Percentiles rank a stretch among this genome's conserved stretches.
Evolutionary conservation across 37 sponge, comb jelly and placozoan genomes (phyloP).

Genomic region (Ianthella basta): DNA sequence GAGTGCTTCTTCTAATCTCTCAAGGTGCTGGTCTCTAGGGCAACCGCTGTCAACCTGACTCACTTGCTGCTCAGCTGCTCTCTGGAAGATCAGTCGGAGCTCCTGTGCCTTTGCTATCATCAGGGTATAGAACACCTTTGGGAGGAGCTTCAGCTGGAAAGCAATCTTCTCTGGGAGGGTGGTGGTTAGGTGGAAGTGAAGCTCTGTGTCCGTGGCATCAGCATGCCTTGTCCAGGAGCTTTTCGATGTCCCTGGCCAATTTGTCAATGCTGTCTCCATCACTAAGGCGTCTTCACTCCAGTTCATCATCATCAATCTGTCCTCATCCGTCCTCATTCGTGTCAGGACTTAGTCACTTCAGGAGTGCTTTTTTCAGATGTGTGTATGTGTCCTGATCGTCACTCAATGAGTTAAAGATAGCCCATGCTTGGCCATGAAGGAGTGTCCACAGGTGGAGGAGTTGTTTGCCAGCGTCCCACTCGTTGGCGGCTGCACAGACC

Average conservation of each 20-base stretch:
- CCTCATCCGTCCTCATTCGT: constrained; percentile 19
- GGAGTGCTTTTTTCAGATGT: neutral
- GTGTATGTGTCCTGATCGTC: neutral
- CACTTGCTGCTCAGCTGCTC: neutral
- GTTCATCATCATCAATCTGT: neutral
- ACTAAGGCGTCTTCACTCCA: neutral
- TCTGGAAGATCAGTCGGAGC: neutral
- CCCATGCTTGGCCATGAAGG: neutral
- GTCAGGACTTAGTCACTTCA: constrained; percentile 7
- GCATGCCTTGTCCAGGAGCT: no score
- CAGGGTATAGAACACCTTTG: neutral
- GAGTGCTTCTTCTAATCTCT: neutral
- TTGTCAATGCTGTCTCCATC: neutral
- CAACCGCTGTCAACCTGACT: neutral
- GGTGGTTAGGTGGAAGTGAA: neutral
- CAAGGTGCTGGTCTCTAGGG: neutral
- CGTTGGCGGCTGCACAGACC: constrained; percentile 8
- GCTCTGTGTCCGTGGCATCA: no score
- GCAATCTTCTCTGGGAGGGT: neutral
- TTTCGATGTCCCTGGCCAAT: neutral
- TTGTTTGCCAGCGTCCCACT: constrained; percentile 12
- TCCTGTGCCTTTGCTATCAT: neutral
- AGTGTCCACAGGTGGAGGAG: neutral
- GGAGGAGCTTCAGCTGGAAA: neutral
- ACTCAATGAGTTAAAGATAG: neutral